A percentile compares a stretch with the other conserved stretches of the same genome.
phyloP scores from a whole-genome alignment of 2,888 invertebrate species.

The Cephus sareptanus region DNA sequence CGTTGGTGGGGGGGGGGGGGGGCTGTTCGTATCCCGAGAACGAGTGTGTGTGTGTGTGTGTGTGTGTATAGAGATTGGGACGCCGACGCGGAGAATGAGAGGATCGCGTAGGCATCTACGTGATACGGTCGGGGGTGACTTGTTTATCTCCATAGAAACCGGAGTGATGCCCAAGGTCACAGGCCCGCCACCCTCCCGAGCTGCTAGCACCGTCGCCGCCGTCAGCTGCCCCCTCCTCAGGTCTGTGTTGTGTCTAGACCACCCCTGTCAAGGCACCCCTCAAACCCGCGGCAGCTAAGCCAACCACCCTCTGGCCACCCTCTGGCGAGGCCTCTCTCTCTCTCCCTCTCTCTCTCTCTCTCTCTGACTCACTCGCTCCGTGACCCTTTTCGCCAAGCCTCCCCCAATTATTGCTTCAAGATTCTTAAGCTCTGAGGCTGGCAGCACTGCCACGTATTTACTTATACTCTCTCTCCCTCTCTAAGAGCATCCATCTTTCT shows the following conservation, averaged over 20 bases:
- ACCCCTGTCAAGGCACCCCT: conserved; percentile 33
- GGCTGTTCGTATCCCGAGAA: no score
- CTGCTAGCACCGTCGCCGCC: conserved; percentile 13
- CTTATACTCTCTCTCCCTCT: neutral
- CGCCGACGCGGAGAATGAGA: no score
- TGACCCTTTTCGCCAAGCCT: conserved; percentile 15
- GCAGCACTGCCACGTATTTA: no score
- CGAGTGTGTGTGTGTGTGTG: no score
- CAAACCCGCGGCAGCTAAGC: conserved; percentile 23
- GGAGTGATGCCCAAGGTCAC: conserved; percentile 58
- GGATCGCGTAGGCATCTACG: no score
- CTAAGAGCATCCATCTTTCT: neutral
- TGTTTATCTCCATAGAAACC: conserved; percentile 56
- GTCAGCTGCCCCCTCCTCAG: conserved; percentile 33
- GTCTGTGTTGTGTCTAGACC: conserved; percentile 61
- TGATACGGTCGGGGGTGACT: conserved; percentile 22
- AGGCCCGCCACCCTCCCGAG: conserved; percentile 37
- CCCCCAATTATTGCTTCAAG: conserved; percentile 37
- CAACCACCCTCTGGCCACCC: conserved; percentile 17
- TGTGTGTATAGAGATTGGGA: no score
- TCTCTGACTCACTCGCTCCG: conserved; percentile 17
- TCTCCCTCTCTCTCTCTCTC: neutral
- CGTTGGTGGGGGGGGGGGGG: no score
- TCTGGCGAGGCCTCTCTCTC: conserved; percentile 8
- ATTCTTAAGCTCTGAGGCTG: no score